A percentile compares a stretch with the other conserved stretches of the same genome.
Conservation (phyloP, 2,113 vertebrate species). For the Porphyrio hochstetteri region DNA sequence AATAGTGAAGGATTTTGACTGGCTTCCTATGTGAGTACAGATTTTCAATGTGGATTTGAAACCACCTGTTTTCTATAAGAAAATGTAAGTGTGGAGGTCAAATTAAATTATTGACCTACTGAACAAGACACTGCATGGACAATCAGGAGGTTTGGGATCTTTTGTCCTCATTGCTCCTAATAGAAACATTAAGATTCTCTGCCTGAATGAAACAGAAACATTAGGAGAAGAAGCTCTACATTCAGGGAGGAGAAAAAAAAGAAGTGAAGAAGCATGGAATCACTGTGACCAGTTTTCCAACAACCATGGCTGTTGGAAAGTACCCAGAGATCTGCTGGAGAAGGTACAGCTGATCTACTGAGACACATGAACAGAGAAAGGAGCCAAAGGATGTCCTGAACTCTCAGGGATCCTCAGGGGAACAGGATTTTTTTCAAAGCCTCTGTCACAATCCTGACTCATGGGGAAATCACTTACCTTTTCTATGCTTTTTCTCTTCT, state of each 20-base stretch:
- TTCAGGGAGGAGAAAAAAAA: background rate
- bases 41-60: background rate
- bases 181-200: background rate
- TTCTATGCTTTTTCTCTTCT: background rate
- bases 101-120: background rate
- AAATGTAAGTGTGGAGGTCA: background rate
- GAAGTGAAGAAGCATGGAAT: background rate
- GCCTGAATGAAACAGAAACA: background rate
- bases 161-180: background rate
- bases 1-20: background rate
- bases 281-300: background rate
- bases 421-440: background rate
- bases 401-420: background rate
- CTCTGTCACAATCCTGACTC: background rate
- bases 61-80: background rate
- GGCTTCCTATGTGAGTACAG: background rate
- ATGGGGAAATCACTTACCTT: background rate
- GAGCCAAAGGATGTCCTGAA: background rate
- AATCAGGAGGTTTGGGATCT: background rate
- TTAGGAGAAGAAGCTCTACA: background rate
- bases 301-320: fast-evolving
- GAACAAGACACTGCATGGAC: background rate
- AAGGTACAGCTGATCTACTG: background rate
- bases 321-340: background rate
- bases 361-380: background rate